Percentiles rank a stretch among this genome's conserved stretches.
Evolutionary conservation across 2,113 vertebrate genomes (phyloP).

Genomic region (Megaptera novaeangliae): DNA sequence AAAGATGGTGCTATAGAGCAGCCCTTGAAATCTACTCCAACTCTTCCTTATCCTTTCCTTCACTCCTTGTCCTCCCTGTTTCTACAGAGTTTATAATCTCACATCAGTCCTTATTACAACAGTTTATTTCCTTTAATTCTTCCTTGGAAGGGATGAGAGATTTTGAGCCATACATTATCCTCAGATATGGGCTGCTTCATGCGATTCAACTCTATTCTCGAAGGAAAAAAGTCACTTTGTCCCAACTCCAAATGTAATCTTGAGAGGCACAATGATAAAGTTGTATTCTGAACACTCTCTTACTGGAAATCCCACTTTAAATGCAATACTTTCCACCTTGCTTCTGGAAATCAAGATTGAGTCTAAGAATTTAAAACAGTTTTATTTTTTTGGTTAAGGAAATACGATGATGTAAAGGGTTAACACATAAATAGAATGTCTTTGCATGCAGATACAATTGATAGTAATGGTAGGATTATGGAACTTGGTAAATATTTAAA

Average conservation of each 20-base stretch:
- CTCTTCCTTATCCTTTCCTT: neutral
- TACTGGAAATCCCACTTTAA: neutral
- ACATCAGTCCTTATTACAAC: fast-evolving
- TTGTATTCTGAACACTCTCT: neutral
- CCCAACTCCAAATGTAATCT: neutral
- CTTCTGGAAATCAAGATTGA: slow-evolving; percentile 16
- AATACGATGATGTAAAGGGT: neutral
- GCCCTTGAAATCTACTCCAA: neutral
- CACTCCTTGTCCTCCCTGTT: neutral
- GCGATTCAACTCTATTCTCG: neutral
- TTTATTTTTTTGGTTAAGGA: slow-evolving; percentile 8
- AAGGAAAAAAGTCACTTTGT: neutral
- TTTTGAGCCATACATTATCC: neutral
- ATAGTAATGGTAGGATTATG: neutral
- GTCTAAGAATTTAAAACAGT: neutral
- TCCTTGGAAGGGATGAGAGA: neutral
- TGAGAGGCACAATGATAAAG: neutral
- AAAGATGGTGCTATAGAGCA: neutral
- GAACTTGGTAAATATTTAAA: neutral
- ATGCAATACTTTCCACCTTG: neutral
- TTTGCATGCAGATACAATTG: neutral
- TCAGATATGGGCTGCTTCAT: neutral
- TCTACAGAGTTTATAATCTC: neutral
- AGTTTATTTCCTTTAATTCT: neutral
- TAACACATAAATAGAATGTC: neutral